These are phyloP conservation scores for Piezodorus guildinii DNA, from an alignment of 1,140 invertebrate genomes.

Conservation along the genomic window DNA sequence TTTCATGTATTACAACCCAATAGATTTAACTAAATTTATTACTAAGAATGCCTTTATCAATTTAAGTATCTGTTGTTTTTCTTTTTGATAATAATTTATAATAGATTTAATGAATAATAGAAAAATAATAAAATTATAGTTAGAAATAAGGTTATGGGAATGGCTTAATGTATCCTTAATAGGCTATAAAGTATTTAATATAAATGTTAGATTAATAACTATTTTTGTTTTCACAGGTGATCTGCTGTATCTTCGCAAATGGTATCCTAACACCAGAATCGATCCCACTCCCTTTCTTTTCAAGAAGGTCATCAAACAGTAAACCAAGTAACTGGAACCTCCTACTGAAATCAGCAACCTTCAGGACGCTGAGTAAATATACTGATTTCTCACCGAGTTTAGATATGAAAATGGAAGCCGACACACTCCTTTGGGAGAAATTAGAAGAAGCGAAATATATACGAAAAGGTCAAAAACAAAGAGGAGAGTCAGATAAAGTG, in stretches of 20 bases:
- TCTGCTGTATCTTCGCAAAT: neutral
- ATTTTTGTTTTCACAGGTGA: neutral
- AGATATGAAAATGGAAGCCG: conserved; percentile 25
- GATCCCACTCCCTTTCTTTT: neutral
- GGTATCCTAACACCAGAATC: neutral
- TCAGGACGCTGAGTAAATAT: conserved; percentile 25
- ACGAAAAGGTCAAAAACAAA: neutral
- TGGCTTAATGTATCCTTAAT: no score
- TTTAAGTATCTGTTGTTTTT: no score
- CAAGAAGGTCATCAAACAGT: neutral
- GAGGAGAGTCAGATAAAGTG: neutral
- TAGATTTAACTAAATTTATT: no score
- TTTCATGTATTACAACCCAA: no score
- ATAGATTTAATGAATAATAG: no score
- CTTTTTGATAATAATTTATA: no score
- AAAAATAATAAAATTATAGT: no score
- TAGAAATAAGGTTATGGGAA: no score
- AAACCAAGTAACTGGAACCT: conserved; percentile 21
- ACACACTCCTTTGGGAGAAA: conserved; percentile 25
- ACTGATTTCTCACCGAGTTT: conserved; percentile 25
- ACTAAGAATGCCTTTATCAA: no score
- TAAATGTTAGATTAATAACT: no score
- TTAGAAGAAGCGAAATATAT: conserved; percentile 19
- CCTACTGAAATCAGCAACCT: conserved; percentile 25
- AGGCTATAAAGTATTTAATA: no score